Conservation (phyloP, 2,797 vertebrate genomes). For the Babyrousa celebensis region DNA sequence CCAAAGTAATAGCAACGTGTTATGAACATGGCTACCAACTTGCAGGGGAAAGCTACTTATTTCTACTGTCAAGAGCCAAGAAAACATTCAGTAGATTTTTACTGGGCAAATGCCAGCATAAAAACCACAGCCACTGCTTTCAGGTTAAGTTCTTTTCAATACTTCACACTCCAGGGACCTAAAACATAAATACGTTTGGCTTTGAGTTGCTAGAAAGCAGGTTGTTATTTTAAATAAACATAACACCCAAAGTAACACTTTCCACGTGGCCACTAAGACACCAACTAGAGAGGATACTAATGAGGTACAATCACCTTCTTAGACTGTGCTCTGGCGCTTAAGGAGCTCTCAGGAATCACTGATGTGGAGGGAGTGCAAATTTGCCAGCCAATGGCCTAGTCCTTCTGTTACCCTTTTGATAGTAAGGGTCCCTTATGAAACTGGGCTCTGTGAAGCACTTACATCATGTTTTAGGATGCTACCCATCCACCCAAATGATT, state of each 20-base stretch:
- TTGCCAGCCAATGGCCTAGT: neutral
- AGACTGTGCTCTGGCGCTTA: neutral
- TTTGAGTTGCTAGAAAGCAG: slow-evolving; percentile 17
- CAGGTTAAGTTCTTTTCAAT: slow-evolving; percentile 13
- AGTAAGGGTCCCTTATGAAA: neutral
- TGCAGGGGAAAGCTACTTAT: neutral
- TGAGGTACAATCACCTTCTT: neutral
- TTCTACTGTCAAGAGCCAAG: neutral
- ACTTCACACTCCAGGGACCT: neutral
- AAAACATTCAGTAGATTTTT: slow-evolving; percentile 5
- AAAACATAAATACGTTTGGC: neutral
- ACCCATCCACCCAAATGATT: neutral
- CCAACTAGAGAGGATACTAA: neutral
- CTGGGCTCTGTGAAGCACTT: neutral
- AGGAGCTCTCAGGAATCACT: neutral
- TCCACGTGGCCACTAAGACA: neutral
- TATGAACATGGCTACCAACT: neutral
- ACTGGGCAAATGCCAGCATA: neutral
- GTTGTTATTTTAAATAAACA: slow-evolving; percentile 19
- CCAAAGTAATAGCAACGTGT: neutral
- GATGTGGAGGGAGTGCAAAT: neutral
- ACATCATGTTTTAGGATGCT: neutral
- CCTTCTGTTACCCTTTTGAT: neutral
- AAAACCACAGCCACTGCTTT: neutral
- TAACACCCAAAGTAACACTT: neutral